Evolutionary conservation across 1,140 invertebrate genomes (phyloP), one percentile per base, ranked within the genome.

Genomic region (Ceratoteleas bidentatus): DNA sequence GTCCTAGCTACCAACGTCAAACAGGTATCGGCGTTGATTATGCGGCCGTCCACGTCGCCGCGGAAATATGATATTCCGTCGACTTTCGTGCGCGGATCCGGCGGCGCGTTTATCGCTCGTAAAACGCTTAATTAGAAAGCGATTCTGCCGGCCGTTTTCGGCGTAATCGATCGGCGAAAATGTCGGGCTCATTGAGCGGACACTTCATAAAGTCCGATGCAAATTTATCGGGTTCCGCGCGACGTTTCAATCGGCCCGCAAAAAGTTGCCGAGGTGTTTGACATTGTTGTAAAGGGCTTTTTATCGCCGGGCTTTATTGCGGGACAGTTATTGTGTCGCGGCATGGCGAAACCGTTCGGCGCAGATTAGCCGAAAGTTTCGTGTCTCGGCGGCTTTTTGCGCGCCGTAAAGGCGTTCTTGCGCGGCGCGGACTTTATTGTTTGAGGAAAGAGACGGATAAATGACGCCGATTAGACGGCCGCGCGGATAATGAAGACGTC

Each of bases 31-130:
- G 53, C 62, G 77, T 73, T 77, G 56, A 65, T 82, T 82, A 68
- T 70, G 60, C 15, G 69, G 62, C 50, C 68, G 56, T 79, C 75
- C 49, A 66, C 72, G 72, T 72, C 60, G 57, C 43, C 49, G 61
- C 50, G 64, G 72, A 83, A 79, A 78, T 83, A 79, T 73, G 81
- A 78, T 83, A 83, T 76, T 83, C 76, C 66, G 54, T 66, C 66
- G 53, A 57, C 70, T 68, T 79, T 72, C 60, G 72, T 79, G 49
- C 34, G 38, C 64, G 49, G 43, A 70, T 69, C 64, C 43, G 40
- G 36, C 38, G 7, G 64, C n/a, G 3, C 50, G 50, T 78, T 78
- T 72, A 78, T 69, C 33, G 58, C 3, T 49, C 68, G 32, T 79
- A 79, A 79, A 79, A 79, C 72, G 65, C 66, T 65, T 78, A 65